Conservation (phyloP, 2,888 invertebrate species). For the Drosophila testacea region DNA sequence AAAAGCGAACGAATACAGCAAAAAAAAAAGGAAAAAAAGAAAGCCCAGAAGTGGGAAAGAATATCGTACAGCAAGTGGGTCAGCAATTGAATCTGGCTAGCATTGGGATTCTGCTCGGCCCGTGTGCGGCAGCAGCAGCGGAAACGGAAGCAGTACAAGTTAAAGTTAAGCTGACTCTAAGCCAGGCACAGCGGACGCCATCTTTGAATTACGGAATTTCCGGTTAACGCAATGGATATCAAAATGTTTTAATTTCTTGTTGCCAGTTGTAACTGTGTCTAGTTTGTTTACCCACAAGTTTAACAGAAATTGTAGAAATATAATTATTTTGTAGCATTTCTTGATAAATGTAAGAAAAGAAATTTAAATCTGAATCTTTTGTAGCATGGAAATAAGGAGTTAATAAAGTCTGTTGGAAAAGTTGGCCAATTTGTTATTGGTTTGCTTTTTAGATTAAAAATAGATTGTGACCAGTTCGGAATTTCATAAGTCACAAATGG, state of each 20-base stretch:
- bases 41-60: slow-evolving; percentile 10
- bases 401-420: slow-evolving; percentile 10
- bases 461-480: slow-evolving; percentile 27
- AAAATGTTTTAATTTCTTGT: slow-evolving; percentile 67
- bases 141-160: slow-evolving; percentile 65
- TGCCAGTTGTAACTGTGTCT: slow-evolving; percentile 21
- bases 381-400: not conserved
- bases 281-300: slow-evolving; percentile 21
- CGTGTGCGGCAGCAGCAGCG: slow-evolving; percentile 9
- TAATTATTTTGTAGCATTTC: slow-evolving; percentile 25
- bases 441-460: slow-evolving; percentile 15
- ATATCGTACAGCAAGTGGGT: slow-evolving; percentile 13
- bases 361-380: slow-evolving; percentile 13
- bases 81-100: slow-evolving; percentile 22
- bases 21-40: slow-evolving; percentile 14
- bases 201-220: slow-evolving; percentile 76
- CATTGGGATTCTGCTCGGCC: slow-evolving; percentile 15
- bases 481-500: slow-evolving; percentile 3
- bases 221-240: slow-evolving; percentile 48
- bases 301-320: slow-evolving; percentile 8
- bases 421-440: slow-evolving; percentile 10
- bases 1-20: slow-evolving; percentile 40
- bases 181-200: slow-evolving; percentile 45
- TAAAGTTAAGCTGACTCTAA: slow-evolving; percentile 58
- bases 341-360: not conserved